phyloP scores from a whole-genome alignment of 2,797 vertebrate species.

The Antrozous pallidus region DNA sequence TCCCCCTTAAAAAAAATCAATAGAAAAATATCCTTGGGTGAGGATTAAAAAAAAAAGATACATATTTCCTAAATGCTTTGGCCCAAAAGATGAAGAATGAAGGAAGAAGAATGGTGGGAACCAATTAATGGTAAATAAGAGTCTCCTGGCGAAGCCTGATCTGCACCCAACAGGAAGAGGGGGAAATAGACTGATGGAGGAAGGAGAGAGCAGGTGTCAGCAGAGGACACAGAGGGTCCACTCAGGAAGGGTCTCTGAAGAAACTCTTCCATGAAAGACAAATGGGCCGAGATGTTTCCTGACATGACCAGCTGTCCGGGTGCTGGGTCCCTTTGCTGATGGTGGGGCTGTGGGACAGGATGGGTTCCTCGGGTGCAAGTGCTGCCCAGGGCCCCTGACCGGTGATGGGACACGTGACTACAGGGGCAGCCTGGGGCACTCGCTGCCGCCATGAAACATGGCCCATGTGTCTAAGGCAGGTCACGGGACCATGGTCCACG shows the following conservation, averaged over 20 bases:
- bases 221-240: too few relatives aligned
- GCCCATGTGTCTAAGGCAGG: too few relatives aligned
- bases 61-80: not conserved
- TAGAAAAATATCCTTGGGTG: too few relatives aligned
- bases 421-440: not conserved
- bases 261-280: not conserved
- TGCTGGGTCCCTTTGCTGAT: not conserved
- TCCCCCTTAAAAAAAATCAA: too few relatives aligned
- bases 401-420: not conserved
- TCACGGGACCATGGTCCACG: too few relatives aligned
- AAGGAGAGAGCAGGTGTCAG: not conserved
- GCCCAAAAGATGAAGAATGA: not conserved
- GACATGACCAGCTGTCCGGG: not conserved
- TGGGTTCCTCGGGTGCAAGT: not conserved
- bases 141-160: not conserved
- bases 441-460: too few relatives aligned
- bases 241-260: not conserved
- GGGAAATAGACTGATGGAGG: not conserved
- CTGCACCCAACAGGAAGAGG: not conserved
- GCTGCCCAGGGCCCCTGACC: not conserved
- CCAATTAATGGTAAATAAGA: not conserved
- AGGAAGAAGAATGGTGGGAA: not conserved
- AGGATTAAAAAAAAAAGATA: not conserved
- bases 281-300: not conserved
- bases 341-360: fast-evolving